These are phyloP conservation scores for Orestias chungarensis DNA, from an alignment of 2,797 vertebrate genomes.

Conservation along the genomic window DNA sequence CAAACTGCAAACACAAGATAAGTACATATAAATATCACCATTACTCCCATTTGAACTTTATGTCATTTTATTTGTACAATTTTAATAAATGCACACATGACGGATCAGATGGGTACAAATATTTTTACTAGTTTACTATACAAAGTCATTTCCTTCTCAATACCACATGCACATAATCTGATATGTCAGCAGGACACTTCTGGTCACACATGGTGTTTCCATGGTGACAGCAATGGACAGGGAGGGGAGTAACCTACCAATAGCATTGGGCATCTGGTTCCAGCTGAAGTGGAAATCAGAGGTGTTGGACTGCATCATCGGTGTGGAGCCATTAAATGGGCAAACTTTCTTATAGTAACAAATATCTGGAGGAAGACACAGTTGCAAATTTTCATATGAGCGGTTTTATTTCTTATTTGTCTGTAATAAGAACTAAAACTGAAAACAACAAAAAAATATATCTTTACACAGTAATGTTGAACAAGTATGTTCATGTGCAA, in stretches of 20 bases:
- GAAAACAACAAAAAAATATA: not conserved
- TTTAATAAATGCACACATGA: not conserved
- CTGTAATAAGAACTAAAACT: not conserved
- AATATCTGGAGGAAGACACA: conserved; percentile 80
- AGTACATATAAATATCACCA: not conserved
- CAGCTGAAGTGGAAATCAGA: conserved; percentile 98
- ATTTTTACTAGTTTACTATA: conserved; percentile 19
- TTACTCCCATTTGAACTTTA: conserved; percentile 7
- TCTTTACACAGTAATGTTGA: not conserved
- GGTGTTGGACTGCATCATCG: conserved; percentile 91
- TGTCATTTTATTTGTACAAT: conserved; percentile 7
- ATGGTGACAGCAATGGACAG: conserved; percentile 52
- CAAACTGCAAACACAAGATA: conserved; percentile 85
- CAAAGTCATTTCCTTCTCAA: conserved; percentile 22
- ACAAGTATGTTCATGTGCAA: not conserved
- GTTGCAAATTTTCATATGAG: not conserved
- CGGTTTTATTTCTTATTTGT: not conserved
- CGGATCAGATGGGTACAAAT: not conserved
- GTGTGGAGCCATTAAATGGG: conserved; percentile 92
- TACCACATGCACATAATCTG: conserved; percentile 36
- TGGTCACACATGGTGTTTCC: conserved; percentile 59
- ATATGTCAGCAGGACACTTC: conserved; percentile 32
- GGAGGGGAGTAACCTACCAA: conserved; percentile 84
- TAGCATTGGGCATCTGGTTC: conserved; percentile 97
- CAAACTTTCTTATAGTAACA: conserved; percentile 97